phyloP scores from a whole-genome alignment of 1,140 invertebrate genomes.

The Bombus terrestris region DNA sequence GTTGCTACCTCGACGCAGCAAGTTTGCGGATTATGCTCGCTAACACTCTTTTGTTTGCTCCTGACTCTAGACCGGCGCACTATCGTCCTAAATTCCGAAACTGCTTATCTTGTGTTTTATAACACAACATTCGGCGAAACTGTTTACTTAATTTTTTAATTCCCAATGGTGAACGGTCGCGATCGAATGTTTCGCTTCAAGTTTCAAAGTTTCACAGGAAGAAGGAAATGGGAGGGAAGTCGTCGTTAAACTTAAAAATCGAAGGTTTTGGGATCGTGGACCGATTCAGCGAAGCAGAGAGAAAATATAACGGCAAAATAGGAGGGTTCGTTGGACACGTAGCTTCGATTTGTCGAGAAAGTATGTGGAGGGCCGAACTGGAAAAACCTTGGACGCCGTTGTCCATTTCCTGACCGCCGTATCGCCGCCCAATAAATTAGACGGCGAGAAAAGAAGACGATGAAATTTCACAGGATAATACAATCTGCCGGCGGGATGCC shows the following conservation, averaged over 20 bases:
- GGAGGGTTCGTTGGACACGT: conserved; percentile 3
- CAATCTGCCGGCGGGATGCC: conserved; percentile 36
- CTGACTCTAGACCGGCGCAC: background rate
- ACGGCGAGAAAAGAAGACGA: conserved; percentile 31
- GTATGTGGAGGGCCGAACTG: background rate
- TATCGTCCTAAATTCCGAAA: background rate
- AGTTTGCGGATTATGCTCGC: conserved; percentile 35
- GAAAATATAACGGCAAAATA: background rate
- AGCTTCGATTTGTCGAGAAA: conserved; percentile 29
- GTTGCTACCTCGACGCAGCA: background rate
- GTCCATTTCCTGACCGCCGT: conserved; percentile 35
- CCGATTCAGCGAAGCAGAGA: background rate
- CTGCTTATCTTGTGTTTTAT: background rate
- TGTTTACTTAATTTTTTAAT: conserved; percentile 16
- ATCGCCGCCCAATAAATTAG: conserved; percentile 45
- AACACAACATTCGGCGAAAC: background rate
- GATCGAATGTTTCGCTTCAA: background rate
- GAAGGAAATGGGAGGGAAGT: background rate
- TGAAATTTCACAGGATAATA: conserved; percentile 48
- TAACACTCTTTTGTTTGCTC: conserved; percentile 28
- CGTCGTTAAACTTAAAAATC: background rate
- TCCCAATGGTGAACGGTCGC: background rate
- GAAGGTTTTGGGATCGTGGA: background rate
- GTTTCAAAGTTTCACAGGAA: background rate
- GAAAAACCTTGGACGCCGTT: conserved; percentile 20